Percentiles rank a stretch among this genome's conserved stretches.
Evolutionary conservation across 2,797 vertebrate genomes (phyloP).

Genomic region (Sphenopsis melanotis): DNA sequence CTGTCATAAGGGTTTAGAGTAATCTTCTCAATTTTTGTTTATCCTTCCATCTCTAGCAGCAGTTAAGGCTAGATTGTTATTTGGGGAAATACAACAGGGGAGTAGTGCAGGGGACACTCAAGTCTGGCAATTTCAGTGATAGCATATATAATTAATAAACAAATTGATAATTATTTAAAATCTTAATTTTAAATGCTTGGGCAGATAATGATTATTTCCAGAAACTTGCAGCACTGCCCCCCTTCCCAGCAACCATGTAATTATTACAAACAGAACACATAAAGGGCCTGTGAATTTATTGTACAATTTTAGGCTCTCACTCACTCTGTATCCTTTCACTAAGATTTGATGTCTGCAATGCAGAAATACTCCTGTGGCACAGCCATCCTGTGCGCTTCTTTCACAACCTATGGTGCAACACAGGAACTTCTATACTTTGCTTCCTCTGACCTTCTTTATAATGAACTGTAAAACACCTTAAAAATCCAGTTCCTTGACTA

Average conservation of each 20-base stretch:
- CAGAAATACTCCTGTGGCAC: background rate
- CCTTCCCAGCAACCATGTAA: background rate
- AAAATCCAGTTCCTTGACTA: background rate
- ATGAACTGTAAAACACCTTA: fast-evolving
- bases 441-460: background rate
- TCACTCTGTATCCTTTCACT: background rate
- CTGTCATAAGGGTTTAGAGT: background rate
- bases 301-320: background rate
- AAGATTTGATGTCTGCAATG: background rate
- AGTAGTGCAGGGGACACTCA: background rate
- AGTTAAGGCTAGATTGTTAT: background rate
- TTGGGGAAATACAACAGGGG: background rate
- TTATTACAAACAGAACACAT: background rate
- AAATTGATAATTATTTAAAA: background rate
- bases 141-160: background rate
- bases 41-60: background rate
- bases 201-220: background rate
- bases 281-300: background rate
- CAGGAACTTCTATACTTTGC: background rate
- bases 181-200: background rate
- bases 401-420: background rate
- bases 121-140: background rate
- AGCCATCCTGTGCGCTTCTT: background rate
- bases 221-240: background rate
- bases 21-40: slow-evolving; percentile 20